These are phyloP conservation scores for Megalops atlanticus DNA, from an alignment of 2,113 vertebrate species.

Conservation along the genomic window DNA sequence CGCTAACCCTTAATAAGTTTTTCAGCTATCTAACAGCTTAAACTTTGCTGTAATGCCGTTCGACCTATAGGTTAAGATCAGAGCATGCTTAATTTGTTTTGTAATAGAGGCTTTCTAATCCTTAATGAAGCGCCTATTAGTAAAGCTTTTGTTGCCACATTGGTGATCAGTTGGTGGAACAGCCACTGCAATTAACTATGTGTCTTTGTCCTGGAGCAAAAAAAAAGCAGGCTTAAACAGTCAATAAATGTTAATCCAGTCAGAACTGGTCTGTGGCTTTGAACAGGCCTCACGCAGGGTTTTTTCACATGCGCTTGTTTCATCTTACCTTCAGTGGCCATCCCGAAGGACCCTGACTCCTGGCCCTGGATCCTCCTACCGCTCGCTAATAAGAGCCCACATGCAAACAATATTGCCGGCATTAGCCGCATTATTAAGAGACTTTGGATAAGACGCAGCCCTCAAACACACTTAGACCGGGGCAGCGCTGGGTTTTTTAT, in stretches of 20 bases:
- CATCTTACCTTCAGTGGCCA: conserved; percentile 81
- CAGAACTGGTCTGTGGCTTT: conserved; percentile 91
- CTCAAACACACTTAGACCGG: conserved; percentile 42
- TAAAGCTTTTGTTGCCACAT: conserved; percentile 93
- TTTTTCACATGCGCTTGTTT: conserved; percentile 79
- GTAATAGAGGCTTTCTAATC: conserved; percentile 98
- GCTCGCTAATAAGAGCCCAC: conserved; percentile 86
- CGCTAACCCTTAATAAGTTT: conserved; percentile 97
- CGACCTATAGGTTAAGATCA: conserved; percentile 93
- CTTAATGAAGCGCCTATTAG: conserved; percentile 98
- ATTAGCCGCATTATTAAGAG: conserved; percentile 70
- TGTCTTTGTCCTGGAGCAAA: conserved; percentile 91
- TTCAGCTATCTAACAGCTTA: conserved; percentile 90
- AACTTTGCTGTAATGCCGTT: conserved; percentile 92
- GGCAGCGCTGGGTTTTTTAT: background rate
- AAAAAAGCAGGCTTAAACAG: conserved; percentile 86
- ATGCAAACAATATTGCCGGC: conserved; percentile 80
- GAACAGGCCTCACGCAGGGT: conserved; percentile 88
- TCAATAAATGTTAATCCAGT: conserved; percentile 99
- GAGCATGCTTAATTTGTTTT: conserved; percentile 98
- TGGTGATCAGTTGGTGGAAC: conserved; percentile 97
- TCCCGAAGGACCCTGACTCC: conserved; percentile 80
- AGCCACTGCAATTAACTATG: conserved; percentile 91
- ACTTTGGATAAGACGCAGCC: conserved; percentile 62
- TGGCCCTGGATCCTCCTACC: conserved; percentile 78